phyloP scores from a whole-genome alignment of 2,113 vertebrate species.

The Ginglymostoma cirratum region DNA sequence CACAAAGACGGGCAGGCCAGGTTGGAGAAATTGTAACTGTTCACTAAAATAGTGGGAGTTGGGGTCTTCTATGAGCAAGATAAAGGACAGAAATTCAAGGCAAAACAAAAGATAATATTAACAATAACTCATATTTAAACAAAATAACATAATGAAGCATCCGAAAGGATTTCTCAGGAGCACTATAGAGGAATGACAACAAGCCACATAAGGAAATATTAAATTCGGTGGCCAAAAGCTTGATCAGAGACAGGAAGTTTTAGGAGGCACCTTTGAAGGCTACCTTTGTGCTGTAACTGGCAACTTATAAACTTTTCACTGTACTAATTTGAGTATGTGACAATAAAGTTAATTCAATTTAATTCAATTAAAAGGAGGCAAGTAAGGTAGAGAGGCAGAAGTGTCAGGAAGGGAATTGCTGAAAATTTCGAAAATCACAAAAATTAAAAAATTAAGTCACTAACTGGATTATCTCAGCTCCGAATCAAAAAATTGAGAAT shows the following conservation, averaged over 20 bases:
- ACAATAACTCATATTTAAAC: neutral
- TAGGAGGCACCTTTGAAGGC: neutral
- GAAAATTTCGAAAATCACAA: neutral
- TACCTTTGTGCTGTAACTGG: no score
- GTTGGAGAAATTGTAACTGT: neutral
- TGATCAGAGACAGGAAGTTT: neutral
- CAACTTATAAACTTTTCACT: no score
- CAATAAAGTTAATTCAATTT: no score
- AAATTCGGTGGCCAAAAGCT: neutral
- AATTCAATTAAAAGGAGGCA: neutral
- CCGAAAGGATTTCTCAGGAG: neutral
- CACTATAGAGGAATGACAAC: neutral
- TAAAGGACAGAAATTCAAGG: neutral
- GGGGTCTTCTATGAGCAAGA: neutral
- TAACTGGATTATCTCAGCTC: constrained; percentile 2
- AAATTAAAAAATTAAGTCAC: neutral
- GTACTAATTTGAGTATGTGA: no score
- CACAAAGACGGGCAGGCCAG: neutral
- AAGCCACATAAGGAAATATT: neutral
- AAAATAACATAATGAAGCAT: neutral
- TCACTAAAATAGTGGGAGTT: neutral
- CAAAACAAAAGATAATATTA: neutral
- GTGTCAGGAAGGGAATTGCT: neutral
- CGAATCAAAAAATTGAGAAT: neutral
- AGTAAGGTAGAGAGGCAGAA: neutral